Base-by-base conservation (phyloP, 2,888 invertebrate genomes). In the Limnephilus marmoratus region DNA sequence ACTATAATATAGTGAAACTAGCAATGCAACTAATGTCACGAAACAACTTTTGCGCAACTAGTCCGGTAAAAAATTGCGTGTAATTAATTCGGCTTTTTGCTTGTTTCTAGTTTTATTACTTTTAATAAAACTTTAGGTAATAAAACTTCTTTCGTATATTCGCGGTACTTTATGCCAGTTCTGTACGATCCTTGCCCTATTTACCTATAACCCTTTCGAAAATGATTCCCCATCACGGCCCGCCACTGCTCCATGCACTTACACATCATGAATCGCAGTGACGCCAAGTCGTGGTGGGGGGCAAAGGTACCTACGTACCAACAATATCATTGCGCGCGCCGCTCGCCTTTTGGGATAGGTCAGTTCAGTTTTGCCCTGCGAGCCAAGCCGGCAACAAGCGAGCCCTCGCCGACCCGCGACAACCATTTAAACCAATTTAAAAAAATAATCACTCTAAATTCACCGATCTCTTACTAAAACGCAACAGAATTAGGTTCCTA, bases 311-410 rank as follows among this genome's bases (percentile, higher is more conserved):
- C 90, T 68, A 68, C 68, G 12, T 45, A 90, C 81, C 90, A 7
- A 68, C 68, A 11, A 68, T 81, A 82, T 80, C 31, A 80, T 81
- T 90, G 90, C 90, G 90, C 90, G 90, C 90, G 90, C 90, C 81
- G n/a, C 91, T 85, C 89, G 80, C 90, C 85, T 85, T 41, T 91
- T 91, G 91, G 49, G 85, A 90, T 91, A 91, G 91, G 91, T 91
- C 91, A 91, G 91, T 91, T 68, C 24, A 68, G 68, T 68, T 41
- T 85, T 90, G 90, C 85, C 80, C 80, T 53, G 85, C 45, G 80
- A 18, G 88, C 82, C 90, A 80, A 85, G 49, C 90, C 90, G 91
- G 86, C 85, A 85, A 41, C 89, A 88, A 34, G 31, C 89, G 68
- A 68, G 68, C 68, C 31, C 83, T 81, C 41, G 31, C 37, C 81